A percentile compares a stretch with the other conserved stretches of the same genome.
Evolutionary conservation across 2,797 vertebrate species (phyloP).

Genomic region (Spatula clypeata): DNA sequence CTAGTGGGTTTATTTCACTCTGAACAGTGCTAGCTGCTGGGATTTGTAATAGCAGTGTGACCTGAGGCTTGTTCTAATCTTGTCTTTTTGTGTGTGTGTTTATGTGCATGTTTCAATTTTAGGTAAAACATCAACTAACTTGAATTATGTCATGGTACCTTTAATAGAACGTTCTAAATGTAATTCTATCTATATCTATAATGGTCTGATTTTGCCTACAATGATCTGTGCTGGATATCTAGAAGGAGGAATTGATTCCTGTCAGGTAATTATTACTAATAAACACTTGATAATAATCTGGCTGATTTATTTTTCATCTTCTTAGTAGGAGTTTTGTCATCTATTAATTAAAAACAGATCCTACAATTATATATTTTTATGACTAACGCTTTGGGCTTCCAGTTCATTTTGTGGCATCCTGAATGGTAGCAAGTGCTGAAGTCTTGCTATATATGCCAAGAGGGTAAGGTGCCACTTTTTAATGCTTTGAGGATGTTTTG

Average conservation of each 20-base stretch:
- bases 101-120: background rate
- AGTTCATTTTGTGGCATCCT: background rate
- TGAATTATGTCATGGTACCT: conserved; percentile 78
- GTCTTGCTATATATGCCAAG: background rate
- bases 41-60: background rate
- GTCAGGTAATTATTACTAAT: conserved; percentile 87
- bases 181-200: conserved; percentile 81
- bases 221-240: conserved; percentile 93
- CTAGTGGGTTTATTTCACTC: background rate
- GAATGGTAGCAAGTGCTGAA: background rate
- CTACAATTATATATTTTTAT: background rate
- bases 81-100: background rate
- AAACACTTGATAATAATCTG: background rate
- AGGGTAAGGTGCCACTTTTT: background rate
- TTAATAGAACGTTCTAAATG: conserved; percentile 81
- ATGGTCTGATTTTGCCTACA: conserved; percentile 81
- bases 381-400: background rate
- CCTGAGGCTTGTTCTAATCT: background rate
- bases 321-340: background rate
- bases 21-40: background rate
- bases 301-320: background rate
- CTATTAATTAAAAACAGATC: background rate
- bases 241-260: conserved; percentile 88
- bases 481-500: background rate
- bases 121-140: conserved; percentile 80